Percentiles rank a stretch among this genome's conserved stretches.
Conservation (phyloP, 2,113 vertebrate genomes). For the Malurus melanocephalus region DNA sequence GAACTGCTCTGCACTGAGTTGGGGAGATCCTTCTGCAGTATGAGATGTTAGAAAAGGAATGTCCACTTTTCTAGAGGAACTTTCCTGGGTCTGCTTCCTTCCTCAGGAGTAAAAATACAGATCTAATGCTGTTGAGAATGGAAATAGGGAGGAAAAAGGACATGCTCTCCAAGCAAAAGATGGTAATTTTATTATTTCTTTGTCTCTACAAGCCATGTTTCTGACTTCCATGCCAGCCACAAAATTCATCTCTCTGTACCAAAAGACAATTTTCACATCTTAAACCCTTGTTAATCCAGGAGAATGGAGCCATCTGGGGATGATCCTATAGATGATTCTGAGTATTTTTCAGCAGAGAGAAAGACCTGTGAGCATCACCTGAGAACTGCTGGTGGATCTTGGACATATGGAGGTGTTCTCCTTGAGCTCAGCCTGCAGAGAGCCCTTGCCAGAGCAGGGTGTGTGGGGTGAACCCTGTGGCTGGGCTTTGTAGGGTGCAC, state of each 20-base stretch:
- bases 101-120: neutral
- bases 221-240: neutral
- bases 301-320: neutral
- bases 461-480: neutral
- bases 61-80: neutral
- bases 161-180: neutral
- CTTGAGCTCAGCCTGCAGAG: neutral
- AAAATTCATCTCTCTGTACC: neutral
- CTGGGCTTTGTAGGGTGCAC: neutral
- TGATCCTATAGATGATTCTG: neutral
- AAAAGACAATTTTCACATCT: neutral
- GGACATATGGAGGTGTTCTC: fast-evolving
- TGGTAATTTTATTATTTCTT: neutral
- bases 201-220: neutral
- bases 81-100: neutral
- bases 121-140: neutral
- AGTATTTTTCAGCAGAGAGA: neutral
- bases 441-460: neutral
- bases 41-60: neutral
- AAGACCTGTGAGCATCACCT: neutral
- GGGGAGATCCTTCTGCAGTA: neutral
- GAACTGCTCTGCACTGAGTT: neutral
- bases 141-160: neutral
- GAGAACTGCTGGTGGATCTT: neutral
- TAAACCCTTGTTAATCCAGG: neutral